Evolutionary conservation across 2,797 vertebrate genomes (phyloP).

Genomic region (Adelosebastes latens): DNA sequence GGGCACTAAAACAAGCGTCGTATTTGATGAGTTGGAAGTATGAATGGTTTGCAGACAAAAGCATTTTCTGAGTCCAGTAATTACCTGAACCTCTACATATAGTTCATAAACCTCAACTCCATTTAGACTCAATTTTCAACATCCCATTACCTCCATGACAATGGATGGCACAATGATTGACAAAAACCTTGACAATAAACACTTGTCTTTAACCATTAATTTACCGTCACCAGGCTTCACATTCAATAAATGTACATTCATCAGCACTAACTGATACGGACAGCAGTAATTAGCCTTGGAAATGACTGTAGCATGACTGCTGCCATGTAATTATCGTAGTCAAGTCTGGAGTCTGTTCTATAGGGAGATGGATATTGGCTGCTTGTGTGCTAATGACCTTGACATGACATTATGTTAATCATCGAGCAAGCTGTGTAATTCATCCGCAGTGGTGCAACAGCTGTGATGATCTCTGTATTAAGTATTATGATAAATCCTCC

Average conservation of each 20-base stretch:
- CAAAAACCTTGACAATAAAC: background rate
- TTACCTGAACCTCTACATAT: background rate
- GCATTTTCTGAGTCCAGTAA: background rate
- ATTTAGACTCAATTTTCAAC: background rate
- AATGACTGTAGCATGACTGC: conserved; percentile 10
- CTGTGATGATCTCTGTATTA: background rate
- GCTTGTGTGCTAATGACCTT: background rate
- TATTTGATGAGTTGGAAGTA: background rate
- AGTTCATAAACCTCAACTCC: background rate
- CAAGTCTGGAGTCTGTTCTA: background rate
- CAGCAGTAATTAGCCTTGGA: conserved; percentile 7
- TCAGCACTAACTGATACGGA: background rate
- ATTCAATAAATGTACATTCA: background rate
- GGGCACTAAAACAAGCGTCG: background rate
- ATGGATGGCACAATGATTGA: background rate
- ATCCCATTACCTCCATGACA: conserved; percentile 17
- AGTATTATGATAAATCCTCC: background rate
- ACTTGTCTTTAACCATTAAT: conserved; percentile 1
- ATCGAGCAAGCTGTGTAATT: background rate
- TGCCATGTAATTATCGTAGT: background rate
- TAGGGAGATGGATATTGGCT: background rate
- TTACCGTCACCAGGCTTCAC: conserved; percentile 3
- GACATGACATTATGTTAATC: conserved; percentile 11
- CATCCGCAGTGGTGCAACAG: background rate
- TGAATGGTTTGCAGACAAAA: background rate